Base-by-base conservation (phyloP, 2,888 invertebrate species). In the Erebia palarica region DNA sequence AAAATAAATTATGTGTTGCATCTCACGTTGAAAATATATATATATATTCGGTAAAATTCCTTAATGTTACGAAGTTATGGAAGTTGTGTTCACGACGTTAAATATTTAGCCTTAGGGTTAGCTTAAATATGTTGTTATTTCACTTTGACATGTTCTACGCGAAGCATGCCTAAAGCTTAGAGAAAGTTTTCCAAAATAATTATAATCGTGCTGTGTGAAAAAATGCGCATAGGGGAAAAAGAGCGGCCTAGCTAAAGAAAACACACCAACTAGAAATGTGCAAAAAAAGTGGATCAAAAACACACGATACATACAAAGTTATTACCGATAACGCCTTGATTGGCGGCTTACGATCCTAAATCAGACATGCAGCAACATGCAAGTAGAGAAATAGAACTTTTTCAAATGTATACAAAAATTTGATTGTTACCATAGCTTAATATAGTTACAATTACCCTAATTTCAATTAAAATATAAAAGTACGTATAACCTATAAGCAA, bases 181-280 rank as follows among this genome's bases (percentile, higher is more conserved):
- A 92, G 90, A 92, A 84, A 92, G 91, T 86, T 85, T 82, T 83
- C 80, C 83, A 84, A 92, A 91, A 92, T 90, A 90, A 93, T 90
- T 85, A 89, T 91, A 93, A 92, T 88, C 91, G 93, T 92, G 93
- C 92, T 85, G 87, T 88, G 92, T 93, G 92, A 86, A 91, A 92
- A 92, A 91, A 92, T 92, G 91, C 91, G 86, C 81, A 86, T 90
- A 88, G 81, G 90, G 91, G 92, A 81, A 89, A 90, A 88, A 91
- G 91, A 91, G 91, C 91, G 83, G 91, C 92, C 90, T 92, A 91
- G 91, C 91, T 91, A 92, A 92, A 89, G 84, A 89, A 91, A 91
- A 89, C 87, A 91, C 90, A 89, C 82, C 88, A 84, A 90, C 91
- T 92, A 92, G 86, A 85, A 90, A 91, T 90, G 92, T 93, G 93